These are phyloP conservation scores for Spilosoma lubricipeda DNA, from an alignment of 2,888 invertebrate genomes.

Conservation along the genomic window DNA sequence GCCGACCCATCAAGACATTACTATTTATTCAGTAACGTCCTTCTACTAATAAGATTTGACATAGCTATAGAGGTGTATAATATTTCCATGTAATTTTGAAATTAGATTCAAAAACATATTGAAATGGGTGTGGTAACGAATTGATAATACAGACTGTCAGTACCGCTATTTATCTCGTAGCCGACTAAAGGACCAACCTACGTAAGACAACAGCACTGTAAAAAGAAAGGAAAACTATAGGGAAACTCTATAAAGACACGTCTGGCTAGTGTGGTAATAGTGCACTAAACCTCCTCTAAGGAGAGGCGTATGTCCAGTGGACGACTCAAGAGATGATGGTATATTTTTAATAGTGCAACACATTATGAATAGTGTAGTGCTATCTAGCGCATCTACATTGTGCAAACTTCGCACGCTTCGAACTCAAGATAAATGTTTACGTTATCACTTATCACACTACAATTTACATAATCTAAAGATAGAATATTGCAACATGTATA, in stretches of 20 bases:
- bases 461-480: constrained; percentile 9
- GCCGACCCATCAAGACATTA: neutral
- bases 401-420: neutral
- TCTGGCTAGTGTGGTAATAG: too few relatives aligned
- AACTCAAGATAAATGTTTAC: constrained; percentile 2
- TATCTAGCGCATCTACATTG: constrained; percentile 1
- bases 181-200: too few relatives aligned
- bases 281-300: too few relatives aligned
- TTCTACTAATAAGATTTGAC: neutral
- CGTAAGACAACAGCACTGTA: too few relatives aligned
- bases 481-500: constrained; percentile 2
- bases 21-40: neutral
- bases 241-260: too few relatives aligned
- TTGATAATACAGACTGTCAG: too few relatives aligned
- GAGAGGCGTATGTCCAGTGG: too few relatives aligned
- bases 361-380: neutral
- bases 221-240: too few relatives aligned
- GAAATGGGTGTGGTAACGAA: too few relatives aligned
- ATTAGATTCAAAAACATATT: too few relatives aligned
- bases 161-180: too few relatives aligned
- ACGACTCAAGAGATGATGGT: too few relatives aligned
- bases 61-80: neutral
- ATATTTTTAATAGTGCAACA: neutral
- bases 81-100: neutral
- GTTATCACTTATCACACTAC: constrained; percentile 1